phyloP scores from a whole-genome alignment of 2,888 invertebrate genomes.

The Altica lythri region DNA sequence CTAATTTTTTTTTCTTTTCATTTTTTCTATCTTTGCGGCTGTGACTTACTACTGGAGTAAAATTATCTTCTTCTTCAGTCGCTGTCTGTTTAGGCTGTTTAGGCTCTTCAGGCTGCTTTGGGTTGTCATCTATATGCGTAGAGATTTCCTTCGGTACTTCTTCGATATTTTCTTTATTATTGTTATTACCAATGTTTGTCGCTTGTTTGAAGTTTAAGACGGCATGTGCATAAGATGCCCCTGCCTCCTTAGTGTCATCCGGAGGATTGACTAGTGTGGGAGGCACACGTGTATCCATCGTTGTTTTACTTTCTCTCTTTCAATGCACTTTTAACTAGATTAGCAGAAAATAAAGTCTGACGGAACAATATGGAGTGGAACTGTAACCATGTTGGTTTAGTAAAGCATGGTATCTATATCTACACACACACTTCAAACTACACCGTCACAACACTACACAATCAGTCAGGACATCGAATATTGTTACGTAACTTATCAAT shows the following conservation, averaged over 20 bases:
- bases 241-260: conserved; percentile 55
- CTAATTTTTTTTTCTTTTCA: conserved; percentile 51
- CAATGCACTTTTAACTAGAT: conserved; percentile 36
- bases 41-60: conserved; percentile 54
- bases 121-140: conserved; percentile 29
- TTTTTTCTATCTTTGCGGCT: conserved; percentile 54
- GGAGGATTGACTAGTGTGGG: conserved; percentile 44
- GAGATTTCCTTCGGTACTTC: conserved; percentile 36
- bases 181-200: conserved; percentile 45
- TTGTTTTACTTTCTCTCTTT: conserved; percentile 36
- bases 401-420: conserved; percentile 53
- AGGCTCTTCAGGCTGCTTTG: conserved; percentile 35
- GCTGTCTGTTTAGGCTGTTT: conserved; percentile 41
- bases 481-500: conserved; percentile 35
- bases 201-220: conserved; percentile 64
- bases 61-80: conserved; percentile 51
- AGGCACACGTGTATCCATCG: conserved; percentile 51
- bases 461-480: conserved; percentile 31
- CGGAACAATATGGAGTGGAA: conserved; percentile 56
- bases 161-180: conserved; percentile 50
- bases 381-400: conserved; percentile 56
- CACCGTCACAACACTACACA: conserved; percentile 37
- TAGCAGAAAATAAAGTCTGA: conserved; percentile 41
- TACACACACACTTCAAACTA: conserved; percentile 40
- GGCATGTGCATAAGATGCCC: conserved; percentile 73